Evolutionary conservation across 2,888 invertebrate species (phyloP), one percentile per base, ranked within the genome.

Genomic region (Sericinus montela): DNA sequence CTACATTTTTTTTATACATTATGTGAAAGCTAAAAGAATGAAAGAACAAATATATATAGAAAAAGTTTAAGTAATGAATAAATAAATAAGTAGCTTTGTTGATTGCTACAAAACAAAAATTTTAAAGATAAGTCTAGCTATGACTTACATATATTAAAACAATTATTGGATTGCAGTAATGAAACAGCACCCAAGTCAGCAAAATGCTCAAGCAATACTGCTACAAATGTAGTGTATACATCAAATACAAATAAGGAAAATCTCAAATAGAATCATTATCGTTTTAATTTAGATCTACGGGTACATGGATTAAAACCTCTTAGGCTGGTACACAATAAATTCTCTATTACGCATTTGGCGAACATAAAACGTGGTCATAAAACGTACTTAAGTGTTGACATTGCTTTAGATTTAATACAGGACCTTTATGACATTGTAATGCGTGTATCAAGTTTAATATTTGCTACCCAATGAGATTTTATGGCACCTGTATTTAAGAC

Each of bases 311-410:
- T 37, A 48, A 19, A 42, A 23, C 19, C 36, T 41, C 32, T 42
- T 47, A 42, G 42, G 36, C 42, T 42, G 42, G 36, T 30, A 19
- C 14, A 19, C 28, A 29, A 47, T 47, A 41, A 47, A 47, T 47
- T 36, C 29, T 30, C 35, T 41, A 48, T 48, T 42, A 48, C 41
- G 42, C 14, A 42, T 36, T 14, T 7, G 16, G 23, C 35, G 36
- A 34, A 14, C 41, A 28, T 48, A 30, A 35, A 47, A 41, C 40
- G 11, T 14, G 37, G 3, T 25, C 41, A 37, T 48, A 37, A 42
- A 42, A 34, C 40, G 28, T 29, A 14, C 37, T 48, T 48, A 42
- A 48, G 42, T 30, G 48, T 48, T 48, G 48, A 48, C 48, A 48
- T 23, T 48, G 41, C 42, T 42, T 41, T 32, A 23, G 30, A 42